Evolutionary conservation across 2,888 invertebrate species (phyloP).

Genomic region (Chloroclystis v-ata): DNA sequence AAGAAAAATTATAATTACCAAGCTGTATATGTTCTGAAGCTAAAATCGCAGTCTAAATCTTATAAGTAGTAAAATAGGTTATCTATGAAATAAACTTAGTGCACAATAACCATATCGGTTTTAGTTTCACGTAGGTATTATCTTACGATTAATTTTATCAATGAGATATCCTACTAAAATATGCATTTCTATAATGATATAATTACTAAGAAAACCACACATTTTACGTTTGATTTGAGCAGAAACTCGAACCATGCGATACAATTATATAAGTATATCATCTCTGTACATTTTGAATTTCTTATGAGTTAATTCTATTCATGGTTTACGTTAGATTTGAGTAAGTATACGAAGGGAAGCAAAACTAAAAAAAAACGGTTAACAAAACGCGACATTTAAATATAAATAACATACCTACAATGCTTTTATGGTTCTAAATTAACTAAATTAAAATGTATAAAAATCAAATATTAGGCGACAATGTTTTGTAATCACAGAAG

Average conservation of each 20-base stretch:
- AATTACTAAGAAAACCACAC: slow-evolving; percentile 35
- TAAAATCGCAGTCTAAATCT: slow-evolving; percentile 46
- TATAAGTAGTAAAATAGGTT: slow-evolving; percentile 40
- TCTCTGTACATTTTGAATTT: slow-evolving; percentile 47
- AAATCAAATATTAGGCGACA: slow-evolving; percentile 47
- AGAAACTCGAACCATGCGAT: slow-evolving; percentile 33
- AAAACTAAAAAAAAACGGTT: slow-evolving; percentile 18
- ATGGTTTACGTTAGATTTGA: slow-evolving; percentile 13
- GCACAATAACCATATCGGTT: slow-evolving; percentile 62
- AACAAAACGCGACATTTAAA: slow-evolving; percentile 31
- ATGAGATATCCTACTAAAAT: slow-evolving; percentile 37
- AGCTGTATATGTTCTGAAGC: slow-evolving; percentile 44
- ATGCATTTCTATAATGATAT: slow-evolving; percentile 37
- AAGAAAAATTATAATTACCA: slow-evolving; percentile 2
- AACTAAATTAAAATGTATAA: slow-evolving; percentile 41
- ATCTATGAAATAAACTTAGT: slow-evolving; percentile 48
- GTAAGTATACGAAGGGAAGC: slow-evolving; percentile 12
- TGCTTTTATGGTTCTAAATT: slow-evolving; percentile 32
- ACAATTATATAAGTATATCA: slow-evolving; percentile 33
- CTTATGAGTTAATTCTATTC: slow-evolving; percentile 6
- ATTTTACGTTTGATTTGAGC: slow-evolving; percentile 51
- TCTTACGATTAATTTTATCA: slow-evolving; percentile 76
- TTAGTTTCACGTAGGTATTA: slow-evolving; percentile 79
- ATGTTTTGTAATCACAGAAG: slow-evolving; percentile 56
- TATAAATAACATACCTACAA: slow-evolving; percentile 31